Conservation (phyloP, 2,113 vertebrate species). For the Tachycineta bicolor region DNA sequence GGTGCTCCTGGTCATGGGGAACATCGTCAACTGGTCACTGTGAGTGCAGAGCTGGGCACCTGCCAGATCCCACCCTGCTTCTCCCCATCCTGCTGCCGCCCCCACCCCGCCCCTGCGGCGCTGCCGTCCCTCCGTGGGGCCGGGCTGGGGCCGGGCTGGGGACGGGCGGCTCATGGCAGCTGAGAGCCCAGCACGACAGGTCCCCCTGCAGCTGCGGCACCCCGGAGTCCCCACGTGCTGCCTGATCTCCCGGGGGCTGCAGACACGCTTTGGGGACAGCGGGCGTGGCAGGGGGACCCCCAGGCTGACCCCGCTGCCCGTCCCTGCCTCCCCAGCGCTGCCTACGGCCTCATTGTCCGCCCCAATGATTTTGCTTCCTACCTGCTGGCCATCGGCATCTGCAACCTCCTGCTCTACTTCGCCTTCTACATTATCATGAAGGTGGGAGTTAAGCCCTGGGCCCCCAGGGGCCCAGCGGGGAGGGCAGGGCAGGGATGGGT, state of each 20-base stretch:
- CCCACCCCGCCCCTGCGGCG: rapidly evolving
- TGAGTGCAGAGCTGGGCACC: constrained; percentile 72
- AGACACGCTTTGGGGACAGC: rapidly evolving
- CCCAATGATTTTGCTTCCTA: constrained; percentile 98
- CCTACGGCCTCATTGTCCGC: constrained; percentile 89
- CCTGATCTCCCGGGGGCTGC: neutral
- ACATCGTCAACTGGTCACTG: constrained; percentile 98
- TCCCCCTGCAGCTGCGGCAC: neutral
- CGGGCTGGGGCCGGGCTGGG: neutral
- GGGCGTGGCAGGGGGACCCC: neutral
- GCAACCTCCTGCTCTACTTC: constrained; percentile 97
- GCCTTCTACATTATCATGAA: constrained; percentile 99
- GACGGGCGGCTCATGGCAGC: neutral
- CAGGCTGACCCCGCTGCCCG: neutral
- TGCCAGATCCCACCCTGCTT: neutral
- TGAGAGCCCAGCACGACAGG: neutral
- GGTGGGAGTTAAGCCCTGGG: constrained; percentile 58
- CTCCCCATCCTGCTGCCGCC: neutral
- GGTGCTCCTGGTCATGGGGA: constrained; percentile 96
- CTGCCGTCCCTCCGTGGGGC: rapidly evolving
- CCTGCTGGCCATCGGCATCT: constrained; percentile 95
- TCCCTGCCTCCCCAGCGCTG: constrained; percentile 76
- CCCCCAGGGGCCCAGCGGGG: rapidly evolving
- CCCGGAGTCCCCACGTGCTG: rapidly evolving
- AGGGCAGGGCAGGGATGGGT: neutral